These are phyloP conservation scores for Puffinus mauretanicus DNA, from an alignment of 2,113 vertebrate species.

Conservation along the genomic window DNA sequence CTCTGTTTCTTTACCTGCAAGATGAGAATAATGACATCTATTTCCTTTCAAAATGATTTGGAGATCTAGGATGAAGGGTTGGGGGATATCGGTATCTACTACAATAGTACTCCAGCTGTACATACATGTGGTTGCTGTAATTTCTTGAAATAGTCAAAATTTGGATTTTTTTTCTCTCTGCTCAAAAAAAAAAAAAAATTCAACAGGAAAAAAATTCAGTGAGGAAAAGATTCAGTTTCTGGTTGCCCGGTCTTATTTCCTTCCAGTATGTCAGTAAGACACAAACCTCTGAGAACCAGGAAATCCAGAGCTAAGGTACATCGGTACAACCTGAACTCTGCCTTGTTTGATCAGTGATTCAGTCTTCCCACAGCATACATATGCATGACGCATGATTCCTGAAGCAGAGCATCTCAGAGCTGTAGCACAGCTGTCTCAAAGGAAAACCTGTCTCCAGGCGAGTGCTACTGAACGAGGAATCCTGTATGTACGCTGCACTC, in stretches of 20 bases:
- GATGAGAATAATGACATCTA: not conserved
- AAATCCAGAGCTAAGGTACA: not conserved
- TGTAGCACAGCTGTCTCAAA: not conserved
- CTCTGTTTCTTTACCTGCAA: not conserved
- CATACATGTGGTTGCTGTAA: not conserved
- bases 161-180: not conserved
- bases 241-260: not conserved
- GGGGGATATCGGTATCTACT: not conserved
- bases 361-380: not conserved
- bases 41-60: not conserved
- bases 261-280: not conserved
- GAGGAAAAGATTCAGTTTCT: not conserved
- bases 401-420: not conserved
- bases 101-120: not conserved
- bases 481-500: rapidly evolving
- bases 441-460: not conserved
- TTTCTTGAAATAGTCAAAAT: not conserved
- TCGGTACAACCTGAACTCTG: not conserved
- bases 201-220: not conserved
- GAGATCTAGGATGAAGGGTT: not conserved
- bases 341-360: conserved; percentile 32
- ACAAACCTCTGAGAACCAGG: not conserved
- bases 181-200: not conserved
- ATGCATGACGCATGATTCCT: not conserved
- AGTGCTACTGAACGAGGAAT: not conserved